Percentiles rank a stretch among this genome's conserved stretches.
Evolutionary conservation across 2,797 vertebrate genomes (phyloP).

Genomic region (Dendrocincla tyrannina): DNA sequence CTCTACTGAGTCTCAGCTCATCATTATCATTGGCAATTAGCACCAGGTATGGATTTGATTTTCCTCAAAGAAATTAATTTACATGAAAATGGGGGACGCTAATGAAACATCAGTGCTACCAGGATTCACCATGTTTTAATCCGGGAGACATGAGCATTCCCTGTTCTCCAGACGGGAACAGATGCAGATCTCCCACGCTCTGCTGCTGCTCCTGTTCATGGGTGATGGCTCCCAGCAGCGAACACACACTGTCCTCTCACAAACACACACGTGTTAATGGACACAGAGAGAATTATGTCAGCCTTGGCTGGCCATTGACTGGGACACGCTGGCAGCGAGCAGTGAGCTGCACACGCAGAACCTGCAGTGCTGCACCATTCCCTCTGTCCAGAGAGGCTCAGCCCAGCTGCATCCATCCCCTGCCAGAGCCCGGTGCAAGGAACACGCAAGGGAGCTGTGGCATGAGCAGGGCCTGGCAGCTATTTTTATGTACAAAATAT

Average conservation of each 20-base stretch:
- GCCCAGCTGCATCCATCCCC: too few relatives aligned
- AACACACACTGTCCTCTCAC: background rate
- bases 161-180: background rate
- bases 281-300: background rate
- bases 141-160: background rate
- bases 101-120: background rate
- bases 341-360: background rate
- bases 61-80: conserved; percentile 37
- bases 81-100: background rate
- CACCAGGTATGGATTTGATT: background rate
- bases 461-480: accelerated
- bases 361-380: accelerated
- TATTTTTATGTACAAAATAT: accelerated
- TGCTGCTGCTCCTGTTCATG: background rate
- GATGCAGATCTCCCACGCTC: background rate
- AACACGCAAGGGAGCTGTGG: accelerated
- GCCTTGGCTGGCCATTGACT: background rate
- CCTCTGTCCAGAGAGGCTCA: background rate
- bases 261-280: background rate
- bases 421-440: background rate
- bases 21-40: background rate
- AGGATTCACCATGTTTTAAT: background rate
- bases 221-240: background rate
- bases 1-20: background rate
- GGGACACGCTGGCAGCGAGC: accelerated